Conservation (phyloP, 2,797 vertebrate species). For the Hipposideros larvatus region DNA sequence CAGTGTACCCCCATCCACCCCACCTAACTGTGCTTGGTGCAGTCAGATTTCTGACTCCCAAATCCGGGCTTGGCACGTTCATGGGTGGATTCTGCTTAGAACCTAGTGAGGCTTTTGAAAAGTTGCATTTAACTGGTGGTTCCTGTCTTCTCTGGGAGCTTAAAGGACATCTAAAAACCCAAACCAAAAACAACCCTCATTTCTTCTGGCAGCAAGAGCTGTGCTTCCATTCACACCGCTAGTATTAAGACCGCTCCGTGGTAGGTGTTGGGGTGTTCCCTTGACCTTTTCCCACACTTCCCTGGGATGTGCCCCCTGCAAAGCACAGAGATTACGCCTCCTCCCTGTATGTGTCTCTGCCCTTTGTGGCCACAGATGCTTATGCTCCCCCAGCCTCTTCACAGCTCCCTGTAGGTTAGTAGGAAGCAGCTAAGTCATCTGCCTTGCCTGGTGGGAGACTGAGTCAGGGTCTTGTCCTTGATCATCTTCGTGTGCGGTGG, state of each 20-base stretch:
- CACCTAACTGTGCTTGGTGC: rapidly evolving
- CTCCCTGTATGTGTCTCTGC: rapidly evolving
- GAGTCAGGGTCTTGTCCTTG: not conserved
- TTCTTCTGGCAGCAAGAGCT: not conserved
- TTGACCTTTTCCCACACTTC: not conserved
- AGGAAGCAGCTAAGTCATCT: rapidly evolving
- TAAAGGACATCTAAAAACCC: not conserved
- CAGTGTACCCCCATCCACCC: rapidly evolving
- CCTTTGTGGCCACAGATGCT: not conserved
- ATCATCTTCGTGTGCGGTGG: rapidly evolving
- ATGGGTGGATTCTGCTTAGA: rapidly evolving
- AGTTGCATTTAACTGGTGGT: not conserved
- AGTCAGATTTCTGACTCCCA: rapidly evolving
- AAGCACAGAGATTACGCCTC: not conserved
- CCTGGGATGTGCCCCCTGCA: rapidly evolving
- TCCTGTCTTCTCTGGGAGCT: not conserved
- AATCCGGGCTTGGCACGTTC: rapidly evolving
- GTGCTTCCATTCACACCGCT: rapidly evolving
- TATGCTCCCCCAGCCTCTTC: rapidly evolving
- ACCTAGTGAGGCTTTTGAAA: not conserved
- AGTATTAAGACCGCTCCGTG: rapidly evolving
- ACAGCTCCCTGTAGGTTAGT: not conserved
- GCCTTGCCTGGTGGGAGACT: rapidly evolving
- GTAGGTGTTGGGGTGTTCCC: not conserved
- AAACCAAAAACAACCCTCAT: too few species aligned